A percentile compares a stretch with the other conserved stretches of the same genome.
Evolutionary conservation across 2,113 vertebrate genomes (phyloP).

Genomic region (Macquaria australasica): DNA sequence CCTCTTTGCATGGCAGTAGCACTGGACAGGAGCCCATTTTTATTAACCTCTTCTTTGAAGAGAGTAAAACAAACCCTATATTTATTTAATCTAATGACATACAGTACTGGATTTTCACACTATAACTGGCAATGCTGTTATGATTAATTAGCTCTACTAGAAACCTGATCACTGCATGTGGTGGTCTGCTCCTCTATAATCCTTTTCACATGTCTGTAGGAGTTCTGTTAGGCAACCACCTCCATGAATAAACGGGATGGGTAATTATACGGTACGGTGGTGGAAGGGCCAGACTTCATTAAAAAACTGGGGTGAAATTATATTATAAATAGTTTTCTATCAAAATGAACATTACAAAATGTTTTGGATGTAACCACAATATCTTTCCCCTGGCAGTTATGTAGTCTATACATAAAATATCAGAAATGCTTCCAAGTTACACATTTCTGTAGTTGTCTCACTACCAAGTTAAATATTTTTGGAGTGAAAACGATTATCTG

Average conservation of each 20-base stretch:
- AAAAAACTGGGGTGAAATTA: neutral
- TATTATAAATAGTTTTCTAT: neutral
- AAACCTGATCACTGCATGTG: constrained; percentile 1
- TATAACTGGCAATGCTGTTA: constrained; percentile 15
- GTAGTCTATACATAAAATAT: neutral
- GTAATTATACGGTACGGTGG: neutral
- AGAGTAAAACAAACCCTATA: neutral
- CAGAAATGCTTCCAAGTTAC: neutral
- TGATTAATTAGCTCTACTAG: constrained; percentile 15
- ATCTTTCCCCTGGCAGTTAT: neutral
- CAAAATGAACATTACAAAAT: neutral
- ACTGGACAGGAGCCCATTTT: neutral
- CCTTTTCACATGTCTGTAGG: neutral
- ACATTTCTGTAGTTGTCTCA: neutral
- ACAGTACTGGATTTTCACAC: neutral
- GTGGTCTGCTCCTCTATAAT: neutral
- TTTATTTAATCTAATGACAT: constrained; percentile 1
- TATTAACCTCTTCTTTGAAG: neutral
- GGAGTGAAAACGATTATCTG: neutral
- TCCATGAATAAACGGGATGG: neutral
- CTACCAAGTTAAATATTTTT: neutral
- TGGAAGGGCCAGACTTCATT: neutral
- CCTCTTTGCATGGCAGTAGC: neutral
- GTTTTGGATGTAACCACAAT: neutral
- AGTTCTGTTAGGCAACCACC: neutral